Conservation (phyloP, 2,797 vertebrate genomes). For the Halcyon smyrnensis region DNA sequence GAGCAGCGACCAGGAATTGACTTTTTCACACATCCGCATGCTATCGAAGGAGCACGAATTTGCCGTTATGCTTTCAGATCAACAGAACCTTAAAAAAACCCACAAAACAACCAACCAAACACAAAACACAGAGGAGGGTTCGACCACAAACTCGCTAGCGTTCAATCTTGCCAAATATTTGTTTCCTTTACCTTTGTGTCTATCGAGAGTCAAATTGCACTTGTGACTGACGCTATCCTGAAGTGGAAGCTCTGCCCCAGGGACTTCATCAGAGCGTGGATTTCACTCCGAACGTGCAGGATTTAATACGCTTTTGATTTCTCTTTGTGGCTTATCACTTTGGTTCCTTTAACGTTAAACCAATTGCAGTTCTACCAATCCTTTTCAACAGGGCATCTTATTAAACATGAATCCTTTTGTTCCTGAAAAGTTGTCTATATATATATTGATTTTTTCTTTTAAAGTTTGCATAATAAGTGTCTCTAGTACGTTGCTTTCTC, state of each 20-base stretch:
- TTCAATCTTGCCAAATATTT: conserved; percentile 49
- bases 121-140: neutral
- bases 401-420: conserved; percentile 20
- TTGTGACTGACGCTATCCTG: conserved; percentile 56
- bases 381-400: conserved; percentile 28
- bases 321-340: conserved; percentile 40
- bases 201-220: conserved; percentile 75
- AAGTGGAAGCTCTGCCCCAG: conserved; percentile 26
- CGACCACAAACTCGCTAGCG: conserved; percentile 35
- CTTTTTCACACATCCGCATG: conserved; percentile 18
- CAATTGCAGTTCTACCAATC: conserved; percentile 14
- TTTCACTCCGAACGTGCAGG: conserved; percentile 9
- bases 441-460: neutral
- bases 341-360: conserved; percentile 37
- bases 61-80: conserved; percentile 59
- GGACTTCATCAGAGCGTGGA: neutral
- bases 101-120: too few species aligned
- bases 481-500: conserved; percentile 64
- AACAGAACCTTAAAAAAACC: conserved; percentile 59
- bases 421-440: conserved; percentile 58
- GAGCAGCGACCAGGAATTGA: conserved; percentile 52
- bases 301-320: conserved; percentile 5
- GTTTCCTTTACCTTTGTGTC: conserved; percentile 67
- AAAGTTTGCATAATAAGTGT: conserved; percentile 77
- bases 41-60: conserved; percentile 44